Evolutionary conservation across 2,113 vertebrate species (phyloP).

Genomic region (Sorex fumeus): DNA sequence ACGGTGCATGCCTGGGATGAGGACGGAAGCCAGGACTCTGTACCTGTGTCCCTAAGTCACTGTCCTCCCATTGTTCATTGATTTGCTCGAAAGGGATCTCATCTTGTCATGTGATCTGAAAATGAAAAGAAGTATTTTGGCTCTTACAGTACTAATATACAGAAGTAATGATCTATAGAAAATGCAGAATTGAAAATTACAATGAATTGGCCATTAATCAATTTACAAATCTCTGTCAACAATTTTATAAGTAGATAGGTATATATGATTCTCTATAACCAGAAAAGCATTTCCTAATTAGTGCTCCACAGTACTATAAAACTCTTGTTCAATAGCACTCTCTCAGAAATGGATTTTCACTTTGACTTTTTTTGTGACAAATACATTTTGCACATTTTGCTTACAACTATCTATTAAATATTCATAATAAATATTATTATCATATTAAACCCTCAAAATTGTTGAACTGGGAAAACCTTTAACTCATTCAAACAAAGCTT

Average conservation of each 20-base stretch:
- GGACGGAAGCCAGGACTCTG: too few species aligned
- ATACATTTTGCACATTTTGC: background rate
- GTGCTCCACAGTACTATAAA: background rate
- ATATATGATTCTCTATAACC: background rate
- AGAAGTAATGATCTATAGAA: background rate
- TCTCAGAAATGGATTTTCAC: background rate
- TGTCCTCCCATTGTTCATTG: too few species aligned
- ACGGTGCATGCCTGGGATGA: too few species aligned
- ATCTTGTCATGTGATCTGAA: conserved; percentile 31
- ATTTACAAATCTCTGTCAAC: background rate
- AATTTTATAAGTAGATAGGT: background rate
- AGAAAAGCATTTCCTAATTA: background rate
- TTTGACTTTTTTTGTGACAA: background rate
- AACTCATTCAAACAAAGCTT: background rate
- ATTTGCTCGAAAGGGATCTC: too few species aligned
- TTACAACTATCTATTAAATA: background rate
- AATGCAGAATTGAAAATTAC: conserved; percentile 39
- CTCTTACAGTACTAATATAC: background rate
- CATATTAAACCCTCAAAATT: conserved; percentile 15
- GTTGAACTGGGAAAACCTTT: background rate
- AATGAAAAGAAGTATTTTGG: conserved; percentile 1
- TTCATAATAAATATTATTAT: background rate
- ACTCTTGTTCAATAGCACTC: background rate
- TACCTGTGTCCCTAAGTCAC: too few species aligned
- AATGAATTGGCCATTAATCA: background rate